These are phyloP conservation scores for Camponotus vicinus DNA, from an alignment of 1,140 invertebrate genomes.

Conservation along the genomic window DNA sequence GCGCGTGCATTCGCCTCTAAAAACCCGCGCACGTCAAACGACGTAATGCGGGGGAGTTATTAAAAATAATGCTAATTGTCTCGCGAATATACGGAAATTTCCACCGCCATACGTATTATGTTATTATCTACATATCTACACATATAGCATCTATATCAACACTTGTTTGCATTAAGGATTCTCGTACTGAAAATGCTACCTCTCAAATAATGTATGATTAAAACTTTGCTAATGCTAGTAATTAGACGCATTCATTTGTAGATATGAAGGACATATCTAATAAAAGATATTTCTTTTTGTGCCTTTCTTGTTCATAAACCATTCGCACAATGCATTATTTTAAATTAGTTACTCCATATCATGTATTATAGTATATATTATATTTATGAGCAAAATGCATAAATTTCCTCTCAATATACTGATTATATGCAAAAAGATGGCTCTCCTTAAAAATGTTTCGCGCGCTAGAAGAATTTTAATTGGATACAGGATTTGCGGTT, in stretches of 20 bases:
- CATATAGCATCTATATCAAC: slow-evolving; percentile 1
- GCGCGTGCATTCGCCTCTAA: slow-evolving; percentile 2
- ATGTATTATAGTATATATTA: slow-evolving; percentile 6
- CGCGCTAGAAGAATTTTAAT: slow-evolving; percentile 19
- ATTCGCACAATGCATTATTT: background rate
- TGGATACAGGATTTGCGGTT: background rate
- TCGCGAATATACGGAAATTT: background rate
- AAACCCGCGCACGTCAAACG: background rate
- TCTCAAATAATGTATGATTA: background rate
- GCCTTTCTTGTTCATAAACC: background rate
- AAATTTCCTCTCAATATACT: slow-evolving; percentile 5
- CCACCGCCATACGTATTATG: background rate
- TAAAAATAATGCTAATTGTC: slow-evolving; percentile 19
- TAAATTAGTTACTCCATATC: slow-evolving; percentile 7
- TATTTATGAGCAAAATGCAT: background rate
- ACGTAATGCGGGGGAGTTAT: background rate
- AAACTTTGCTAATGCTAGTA: background rate
- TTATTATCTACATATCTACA: background rate
- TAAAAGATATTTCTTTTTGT: background rate
- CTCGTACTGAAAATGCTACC: background rate
- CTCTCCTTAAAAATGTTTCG: background rate
- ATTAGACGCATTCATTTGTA: background rate
- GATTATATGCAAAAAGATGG: background rate
- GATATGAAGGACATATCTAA: background rate
- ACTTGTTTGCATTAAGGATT: background rate